Evolutionary conservation across 1,140 invertebrate genomes (phyloP).

Genomic region (Anoplolepis gracilipes): DNA sequence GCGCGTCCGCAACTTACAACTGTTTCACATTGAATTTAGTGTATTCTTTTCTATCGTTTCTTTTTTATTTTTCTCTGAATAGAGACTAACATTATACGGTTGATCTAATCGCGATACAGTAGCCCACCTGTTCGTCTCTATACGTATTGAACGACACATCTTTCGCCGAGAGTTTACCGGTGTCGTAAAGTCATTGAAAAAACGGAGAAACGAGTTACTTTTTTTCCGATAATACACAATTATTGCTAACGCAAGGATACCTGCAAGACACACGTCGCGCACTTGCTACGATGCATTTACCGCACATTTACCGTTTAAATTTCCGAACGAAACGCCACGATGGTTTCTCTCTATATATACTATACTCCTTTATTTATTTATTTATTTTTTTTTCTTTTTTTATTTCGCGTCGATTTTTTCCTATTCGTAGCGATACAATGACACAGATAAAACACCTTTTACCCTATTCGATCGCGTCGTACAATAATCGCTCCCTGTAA

Average conservation of each 20-base stretch:
- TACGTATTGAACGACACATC: slow-evolving; percentile 40
- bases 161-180: slow-evolving; percentile 40
- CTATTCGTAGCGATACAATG: slow-evolving; percentile 51
- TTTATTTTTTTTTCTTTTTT: slow-evolving; percentile 34
- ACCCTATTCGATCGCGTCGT: slow-evolving; percentile 43
- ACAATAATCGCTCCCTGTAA: slow-evolving; percentile 52
- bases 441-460: slow-evolving; percentile 55
- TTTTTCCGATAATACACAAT: slow-evolving; percentile 28
- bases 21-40: slow-evolving; percentile 60
- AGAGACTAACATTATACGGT: slow-evolving; percentile 47
- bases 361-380: slow-evolving; percentile 19
- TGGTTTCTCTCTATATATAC: background rate
- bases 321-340: slow-evolving; percentile 25
- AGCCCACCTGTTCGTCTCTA: slow-evolving; percentile 50
- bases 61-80: slow-evolving; percentile 34
- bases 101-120: slow-evolving; percentile 59
- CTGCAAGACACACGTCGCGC: slow-evolving; percentile 20
- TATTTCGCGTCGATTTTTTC: slow-evolving; percentile 25
- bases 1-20: slow-evolving; percentile 36
- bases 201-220: slow-evolving; percentile 2
- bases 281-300: slow-evolving; percentile 19
- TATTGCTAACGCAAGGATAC: slow-evolving; percentile 56
- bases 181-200: slow-evolving; percentile 13
- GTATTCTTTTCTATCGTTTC: slow-evolving; percentile 26
- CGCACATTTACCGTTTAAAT: slow-evolving; percentile 16